Percentiles rank a stretch among this genome's conserved stretches.
Conservation (phyloP, 1,140 invertebrate species). For the Proales similis region DNA sequence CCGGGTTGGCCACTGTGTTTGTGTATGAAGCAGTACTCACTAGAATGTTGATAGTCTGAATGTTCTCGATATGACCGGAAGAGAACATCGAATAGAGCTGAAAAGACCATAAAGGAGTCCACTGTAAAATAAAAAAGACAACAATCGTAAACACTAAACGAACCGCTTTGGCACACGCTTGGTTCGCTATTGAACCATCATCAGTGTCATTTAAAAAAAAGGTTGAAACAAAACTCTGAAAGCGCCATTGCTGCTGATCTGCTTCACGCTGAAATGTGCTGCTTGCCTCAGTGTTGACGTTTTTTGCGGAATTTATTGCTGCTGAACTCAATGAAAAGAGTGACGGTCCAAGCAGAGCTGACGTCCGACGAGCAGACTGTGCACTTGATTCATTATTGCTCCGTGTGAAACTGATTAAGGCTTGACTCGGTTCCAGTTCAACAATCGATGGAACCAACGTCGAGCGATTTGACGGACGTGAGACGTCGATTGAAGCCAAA, state of each 20-base stretch:
- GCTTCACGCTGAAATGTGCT: too few relatives aligned
- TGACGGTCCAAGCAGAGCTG: not conserved
- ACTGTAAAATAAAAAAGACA: constrained; percentile 28
- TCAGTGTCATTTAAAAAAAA: not conserved
- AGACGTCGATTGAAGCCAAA: not conserved
- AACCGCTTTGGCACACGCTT: constrained; percentile 9
- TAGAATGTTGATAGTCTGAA: constrained; percentile 26
- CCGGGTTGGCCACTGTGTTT: constrained; percentile 27
- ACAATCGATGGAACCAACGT: not conserved
- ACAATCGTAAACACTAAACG: constrained; percentile 17
- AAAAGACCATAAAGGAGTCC: constrained; percentile 35
- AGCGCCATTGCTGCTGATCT: too few relatives aligned
- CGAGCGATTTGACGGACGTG: not conserved
- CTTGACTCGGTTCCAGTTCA: constrained; percentile 1
- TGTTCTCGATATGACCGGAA: constrained; percentile 3
- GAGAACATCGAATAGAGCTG: constrained; percentile 16
- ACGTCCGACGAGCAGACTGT: not conserved
- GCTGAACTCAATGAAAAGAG: constrained; percentile 3
- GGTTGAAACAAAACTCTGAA: too few relatives aligned
- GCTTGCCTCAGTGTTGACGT: too few relatives aligned
- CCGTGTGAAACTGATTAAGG: not conserved
- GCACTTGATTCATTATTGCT: constrained; percentile 2
- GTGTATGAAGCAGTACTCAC: constrained; percentile 28
- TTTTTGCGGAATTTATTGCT: constrained; percentile 3
- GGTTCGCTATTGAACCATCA: constrained; percentile 15